Evolutionary conservation across 2,797 vertebrate genomes (phyloP).

Genomic region (Sebastes trivittatus): DNA sequence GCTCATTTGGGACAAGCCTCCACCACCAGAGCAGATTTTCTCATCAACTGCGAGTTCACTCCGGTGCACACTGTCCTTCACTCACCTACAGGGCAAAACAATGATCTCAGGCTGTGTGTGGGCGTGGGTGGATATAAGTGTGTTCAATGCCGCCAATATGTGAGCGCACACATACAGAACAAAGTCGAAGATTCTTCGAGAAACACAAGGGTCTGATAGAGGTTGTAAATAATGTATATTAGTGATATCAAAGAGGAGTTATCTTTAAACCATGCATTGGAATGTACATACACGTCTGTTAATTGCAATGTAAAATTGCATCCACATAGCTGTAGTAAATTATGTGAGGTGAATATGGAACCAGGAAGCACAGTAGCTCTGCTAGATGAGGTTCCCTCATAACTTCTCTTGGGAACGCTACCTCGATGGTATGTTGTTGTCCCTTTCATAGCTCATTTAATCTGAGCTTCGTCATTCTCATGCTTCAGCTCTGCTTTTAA

Average conservation of each 20-base stretch:
- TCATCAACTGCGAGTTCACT: constrained; percentile 74
- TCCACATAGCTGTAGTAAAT: not conserved
- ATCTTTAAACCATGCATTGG: not conserved
- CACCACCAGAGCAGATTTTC: constrained; percentile 74
- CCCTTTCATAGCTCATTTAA: not conserved
- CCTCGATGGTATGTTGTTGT: not conserved
- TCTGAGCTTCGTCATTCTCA: fast-evolving
- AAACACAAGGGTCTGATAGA: not conserved
- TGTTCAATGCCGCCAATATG: not conserved
- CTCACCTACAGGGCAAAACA: constrained; percentile 66
- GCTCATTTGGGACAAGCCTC: constrained; percentile 74
- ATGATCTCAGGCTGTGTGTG: constrained; percentile 31
- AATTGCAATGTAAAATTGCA: too few relatives aligned
- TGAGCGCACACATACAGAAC: not conserved
- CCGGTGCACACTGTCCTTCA: constrained; percentile 71
- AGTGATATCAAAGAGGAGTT: not conserved
- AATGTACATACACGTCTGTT: not conserved
- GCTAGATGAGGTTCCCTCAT: not conserved
- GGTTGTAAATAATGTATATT: not conserved
- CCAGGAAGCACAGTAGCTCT: not conserved
- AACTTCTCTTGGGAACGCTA: not conserved
- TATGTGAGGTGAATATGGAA: not conserved
- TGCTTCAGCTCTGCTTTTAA: not conserved
- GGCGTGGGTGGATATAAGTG: not conserved
- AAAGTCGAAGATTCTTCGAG: not conserved